Evolutionary conservation across 2,888 invertebrate genomes (phyloP), one percentile per base, ranked within the genome.

Genomic region (Melanostoma mellinum): DNA sequence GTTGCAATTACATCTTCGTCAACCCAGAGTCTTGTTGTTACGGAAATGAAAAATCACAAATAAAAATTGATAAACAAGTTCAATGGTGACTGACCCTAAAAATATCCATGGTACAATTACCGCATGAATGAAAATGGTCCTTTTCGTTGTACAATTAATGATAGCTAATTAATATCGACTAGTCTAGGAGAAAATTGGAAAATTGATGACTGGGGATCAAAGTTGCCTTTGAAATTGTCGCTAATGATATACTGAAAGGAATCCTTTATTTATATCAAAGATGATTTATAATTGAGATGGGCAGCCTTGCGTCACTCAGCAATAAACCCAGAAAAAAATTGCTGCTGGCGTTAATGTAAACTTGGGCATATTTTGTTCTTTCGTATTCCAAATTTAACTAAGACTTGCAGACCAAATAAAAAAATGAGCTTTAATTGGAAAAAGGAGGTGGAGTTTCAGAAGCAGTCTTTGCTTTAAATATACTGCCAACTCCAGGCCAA

Each of bases 191-290:
- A 71, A 69, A 65, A 73, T 60, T 61, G 55, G 48, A 50, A 55
- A 61, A 67, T 60, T 71, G 71, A 72, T 61, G 60, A 52, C 50
- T 58, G 20, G 55, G 46, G 68, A 77, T 81, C 35, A 82, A 68
- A 73, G 68, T 63, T 46, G 30, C 30, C 61, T 53, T 56, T 68
- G 36, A 30, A 52, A 48, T 36, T 60, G 36, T 61, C 10, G 44
- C 48, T 69, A 82, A 68, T 77, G 60, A 69, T 77, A 44, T 30
- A 58, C 58, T 67, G 61, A 20, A 44, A 48, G 33, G 48, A 56
- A 36, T 40, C 42, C 50, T 75, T 63, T 63, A 48, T 48, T 36
- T 9, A 44, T 0, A 46, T 20, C 6, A 2, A 36, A 30, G 4
- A 55, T 20, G 20, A 20, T 20, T 20, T 20, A 20, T 20, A 20